A percentile compares a stretch with the other conserved stretches of the same genome.
phyloP scores from a whole-genome alignment of 2,797 vertebrate genomes.

The Scarus forsteni region DNA sequence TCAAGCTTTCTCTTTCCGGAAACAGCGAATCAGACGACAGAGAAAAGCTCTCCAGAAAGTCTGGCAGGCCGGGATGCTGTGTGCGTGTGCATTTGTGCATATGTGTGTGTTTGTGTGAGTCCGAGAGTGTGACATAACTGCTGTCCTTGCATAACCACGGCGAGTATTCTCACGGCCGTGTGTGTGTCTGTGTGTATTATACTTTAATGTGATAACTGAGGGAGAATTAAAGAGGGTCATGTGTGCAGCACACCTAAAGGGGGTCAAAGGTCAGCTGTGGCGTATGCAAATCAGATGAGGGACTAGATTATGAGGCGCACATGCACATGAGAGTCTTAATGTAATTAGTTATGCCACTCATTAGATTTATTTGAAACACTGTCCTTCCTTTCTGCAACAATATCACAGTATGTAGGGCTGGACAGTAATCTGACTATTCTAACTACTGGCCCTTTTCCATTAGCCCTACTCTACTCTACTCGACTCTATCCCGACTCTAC shows the following conservation, averaged over 20 bases:
- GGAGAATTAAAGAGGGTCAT: slow-evolving; percentile 27
- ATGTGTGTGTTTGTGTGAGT: slow-evolving; percentile 7
- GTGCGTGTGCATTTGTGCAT: slow-evolving; percentile 33
- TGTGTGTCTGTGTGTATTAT: background rate
- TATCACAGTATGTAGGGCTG: too few relatives aligned
- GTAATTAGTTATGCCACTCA: background rate
- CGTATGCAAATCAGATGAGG: slow-evolving; percentile 53
- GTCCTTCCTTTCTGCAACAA: background rate
- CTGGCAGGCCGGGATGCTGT: slow-evolving; percentile 14
- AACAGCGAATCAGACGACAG: slow-evolving; percentile 22
- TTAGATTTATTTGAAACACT: slow-evolving; percentile 5
- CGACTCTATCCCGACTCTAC: too few relatives aligned
- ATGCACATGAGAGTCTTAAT: slow-evolving; percentile 16
- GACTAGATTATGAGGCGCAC: slow-evolving; percentile 14
- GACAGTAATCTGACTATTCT: too few relatives aligned
- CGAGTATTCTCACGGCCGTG: slow-evolving; percentile 2
- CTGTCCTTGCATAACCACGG: slow-evolving; percentile 37
- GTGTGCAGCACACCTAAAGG: slow-evolving; percentile 27
- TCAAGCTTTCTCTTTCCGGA: slow-evolving; percentile 19
- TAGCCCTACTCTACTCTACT: too few relatives aligned
- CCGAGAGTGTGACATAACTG: slow-evolving; percentile 54
- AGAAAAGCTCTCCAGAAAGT: slow-evolving; percentile 13
- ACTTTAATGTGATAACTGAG: slow-evolving; percentile 22
- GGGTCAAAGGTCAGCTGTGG: slow-evolving; percentile 67
- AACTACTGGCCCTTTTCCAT: too few relatives aligned